Evolutionary conservation across 2,797 vertebrate genomes (phyloP).

Genomic region (Nyctalus aviator): DNA sequence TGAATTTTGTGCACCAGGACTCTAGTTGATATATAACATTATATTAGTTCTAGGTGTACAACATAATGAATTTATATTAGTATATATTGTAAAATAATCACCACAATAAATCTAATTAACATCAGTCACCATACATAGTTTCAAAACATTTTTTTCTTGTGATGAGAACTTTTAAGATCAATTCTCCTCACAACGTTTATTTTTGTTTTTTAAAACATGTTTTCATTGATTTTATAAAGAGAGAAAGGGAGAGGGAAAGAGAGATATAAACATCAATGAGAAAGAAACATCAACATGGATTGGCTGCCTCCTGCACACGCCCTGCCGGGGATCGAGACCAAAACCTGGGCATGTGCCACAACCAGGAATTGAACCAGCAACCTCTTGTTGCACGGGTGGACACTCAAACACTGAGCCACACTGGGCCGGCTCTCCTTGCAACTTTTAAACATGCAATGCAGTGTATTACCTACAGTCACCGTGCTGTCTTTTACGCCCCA

Average conservation of each 20-base stretch:
- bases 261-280: neutral
- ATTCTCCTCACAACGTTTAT: neutral
- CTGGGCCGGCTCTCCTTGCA: neutral
- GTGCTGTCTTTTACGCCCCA: neutral
- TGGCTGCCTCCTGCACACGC: neutral
- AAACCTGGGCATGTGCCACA: neutral
- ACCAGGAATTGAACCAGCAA: neutral
- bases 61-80: neutral
- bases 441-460: neutral
- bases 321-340: neutral
- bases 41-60: neutral
- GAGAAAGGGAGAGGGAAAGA: neutral
- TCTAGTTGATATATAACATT: neutral
- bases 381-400: neutral
- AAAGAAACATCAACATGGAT: neutral
- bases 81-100: neutral
- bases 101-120: neutral
- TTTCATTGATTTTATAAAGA: neutral
- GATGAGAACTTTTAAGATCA: neutral
- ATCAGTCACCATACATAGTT: neutral
- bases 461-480: neutral
- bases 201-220: neutral
- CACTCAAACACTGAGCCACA: neutral
- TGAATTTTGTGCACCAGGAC: no score
- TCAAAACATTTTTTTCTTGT: neutral